phyloP scores from a whole-genome alignment of 2,797 vertebrate species.

The Notamacropus eugenii region DNA sequence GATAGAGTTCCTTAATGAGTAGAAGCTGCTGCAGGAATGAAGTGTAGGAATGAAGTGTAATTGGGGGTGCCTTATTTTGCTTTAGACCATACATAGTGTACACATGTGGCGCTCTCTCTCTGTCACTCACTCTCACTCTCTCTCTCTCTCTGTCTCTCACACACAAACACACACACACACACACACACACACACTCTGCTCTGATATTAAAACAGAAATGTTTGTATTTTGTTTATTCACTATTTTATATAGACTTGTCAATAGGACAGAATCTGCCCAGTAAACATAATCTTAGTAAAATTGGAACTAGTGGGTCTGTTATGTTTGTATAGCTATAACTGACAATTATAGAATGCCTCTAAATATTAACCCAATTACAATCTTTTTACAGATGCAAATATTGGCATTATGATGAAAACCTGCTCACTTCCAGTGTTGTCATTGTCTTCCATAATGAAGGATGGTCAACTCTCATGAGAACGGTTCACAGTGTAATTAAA shows the following conservation, averaged over 20 bases:
- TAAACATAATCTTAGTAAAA: slow-evolving; percentile 19
- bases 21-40: background rate
- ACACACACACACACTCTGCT: too few relatives aligned
- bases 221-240: slow-evolving; percentile 29
- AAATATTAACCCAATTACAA: slow-evolving; percentile 34
- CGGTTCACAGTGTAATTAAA: slow-evolving; percentile 98
- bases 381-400: slow-evolving; percentile 92
- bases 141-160: too few relatives aligned
- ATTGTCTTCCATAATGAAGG: slow-evolving; percentile 99
- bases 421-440: slow-evolving; percentile 95
- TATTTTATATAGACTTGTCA: slow-evolving; percentile 9
- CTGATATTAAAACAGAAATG: slow-evolving; percentile 36
- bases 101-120: too few relatives aligned
- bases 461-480: slow-evolving; percentile 99
- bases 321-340: background rate
- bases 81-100: background rate
- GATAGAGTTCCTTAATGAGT: slow-evolving; percentile 21
- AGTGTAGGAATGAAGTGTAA: slow-evolving; percentile 9
- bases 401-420: slow-evolving; percentile 96
- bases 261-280: slow-evolving; percentile 28
- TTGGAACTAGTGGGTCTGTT: background rate
- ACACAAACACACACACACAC: background rate
- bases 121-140: background rate
- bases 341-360: slow-evolving; percentile 7
- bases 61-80: slow-evolving; percentile 5